Base-by-base conservation (phyloP, 2,113 vertebrate species). In the Callipepla californica region DNA sequence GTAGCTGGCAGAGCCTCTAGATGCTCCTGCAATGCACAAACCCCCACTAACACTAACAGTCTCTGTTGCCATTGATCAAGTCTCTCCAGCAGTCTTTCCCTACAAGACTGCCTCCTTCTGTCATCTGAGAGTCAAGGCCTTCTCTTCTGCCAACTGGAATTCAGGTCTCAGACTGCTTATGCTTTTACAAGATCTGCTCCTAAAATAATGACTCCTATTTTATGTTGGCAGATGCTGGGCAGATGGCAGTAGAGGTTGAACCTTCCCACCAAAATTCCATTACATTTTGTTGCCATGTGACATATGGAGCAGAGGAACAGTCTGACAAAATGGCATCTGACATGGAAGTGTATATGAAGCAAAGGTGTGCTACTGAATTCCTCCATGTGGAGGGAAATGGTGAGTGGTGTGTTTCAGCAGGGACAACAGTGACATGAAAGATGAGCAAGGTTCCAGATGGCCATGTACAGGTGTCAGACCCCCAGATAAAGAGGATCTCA, bases 41-140 rank as follows among this genome's bases (percentile, higher is more conserved):
- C 28, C n/a, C 9, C 68, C 0, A 11, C 58, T 18, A 80, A 59
- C 9, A 26, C 30, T n/a, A 0, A 40, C 13, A 4, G 7, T 9
- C 10, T 14, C 26, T 57, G 26, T 53, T 63, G 40, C 5, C 13
- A 6, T 13, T 25, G 17, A 22, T 36, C 20, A 66, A 40, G 30
- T 22, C 51, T 45, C 59, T 76, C 63, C 45, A 66, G 32, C 8
- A 61, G 45, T 38, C 50, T 14, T 38, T 44, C 19, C 28, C n/a
- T 45, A 36, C 23, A 66, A 48, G 40, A 61, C 3, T 51, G 40
- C 14, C 28, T 73, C 40, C 47, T 72, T 28, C 58, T n/a, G 3
- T 42, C 57, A 12, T 32, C 47, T 72, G 47, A 47, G 22, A 89
- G 15, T 47, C n/a, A 42, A 51, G 36, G 58, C 13, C 10, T 73